Evolutionary conservation across 35 echinoderm and acorn worm species (phyloP), one percentile per base, ranked within the genome.

Genomic region (Ophiothrix spiculata): DNA sequence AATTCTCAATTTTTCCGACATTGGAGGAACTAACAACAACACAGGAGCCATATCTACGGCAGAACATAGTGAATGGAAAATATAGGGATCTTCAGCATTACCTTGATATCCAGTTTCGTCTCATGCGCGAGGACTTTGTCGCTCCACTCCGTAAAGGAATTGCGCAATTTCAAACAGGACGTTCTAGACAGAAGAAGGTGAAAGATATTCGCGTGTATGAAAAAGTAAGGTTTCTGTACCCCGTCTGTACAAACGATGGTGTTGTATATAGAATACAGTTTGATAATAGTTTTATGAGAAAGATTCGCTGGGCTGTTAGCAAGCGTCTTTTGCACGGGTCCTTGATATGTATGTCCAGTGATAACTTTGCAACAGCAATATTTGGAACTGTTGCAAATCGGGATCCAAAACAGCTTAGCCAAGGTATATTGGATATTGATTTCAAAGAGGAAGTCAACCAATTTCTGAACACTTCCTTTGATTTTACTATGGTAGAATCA

Each of bases 241-340:
- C 45, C 4, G 63, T 63, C 2, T 60, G 54, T 33, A 35, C 41
- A 23, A 37, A 64, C 25, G 69, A 19, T 21, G 33, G 81, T 17
- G 37, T 83, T 60, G 49, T 83, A 0, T 64, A 83, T 56, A 83
- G 13, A 21, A 74, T 92, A 10, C 76, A 87, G 15, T 92, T 92
- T 33, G 90, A 84, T 31, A 56, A 19, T 16, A 76, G 34, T 1
- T 75, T 36, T 13, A 37, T 94, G 35, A 77, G 31, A 60, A 14
- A 56, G 1, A 76, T 94, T 21, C 86, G 74, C 39, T 98, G 95
- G 95, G 40, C 89, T 28, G 40, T 29, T 0, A 89, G 84, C 32
- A 98, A 98, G 83, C 75, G 95, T 21, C 86, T 98, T 1, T 75
- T 94, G n/a, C 89, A 81, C 79, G 95, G 95, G 25, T 91, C 91